Percentiles rank a stretch among this genome's conserved stretches.
These are phyloP conservation scores for Boulengeromyrus knoepffleri DNA, from an alignment of 2,113 vertebrate genomes.

Conservation along the genomic window DNA sequence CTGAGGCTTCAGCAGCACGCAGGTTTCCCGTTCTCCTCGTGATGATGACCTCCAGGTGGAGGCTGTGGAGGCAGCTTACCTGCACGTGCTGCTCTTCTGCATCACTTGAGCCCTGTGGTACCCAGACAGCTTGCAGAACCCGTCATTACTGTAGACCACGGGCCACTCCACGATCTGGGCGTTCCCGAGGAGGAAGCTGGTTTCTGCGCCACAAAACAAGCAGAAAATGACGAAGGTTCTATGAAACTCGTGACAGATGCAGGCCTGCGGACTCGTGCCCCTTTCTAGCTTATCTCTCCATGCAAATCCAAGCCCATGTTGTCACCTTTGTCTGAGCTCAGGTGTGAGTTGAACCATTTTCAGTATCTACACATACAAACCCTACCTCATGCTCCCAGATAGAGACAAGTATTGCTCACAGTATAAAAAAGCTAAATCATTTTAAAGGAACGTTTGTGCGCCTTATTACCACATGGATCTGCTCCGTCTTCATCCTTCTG, in stretches of 20 bases:
- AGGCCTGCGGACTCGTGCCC: background rate
- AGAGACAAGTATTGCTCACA: background rate
- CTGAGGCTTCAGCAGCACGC: background rate
- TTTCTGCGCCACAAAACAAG: slow-evolving; percentile 66
- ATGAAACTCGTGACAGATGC: background rate
- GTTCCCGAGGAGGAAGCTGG: slow-evolving; percentile 94
- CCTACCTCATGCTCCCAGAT: background rate
- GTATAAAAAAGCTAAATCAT: background rate
- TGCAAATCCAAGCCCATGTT: background rate
- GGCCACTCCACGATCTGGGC: slow-evolving; percentile 98
- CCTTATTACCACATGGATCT: background rate
- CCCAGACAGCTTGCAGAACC: slow-evolving; percentile 95
- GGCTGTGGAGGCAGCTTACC: slow-evolving; percentile 50
- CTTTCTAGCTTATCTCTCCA: background rate
- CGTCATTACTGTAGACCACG: slow-evolving; percentile 98
- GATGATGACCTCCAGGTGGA: background rate
- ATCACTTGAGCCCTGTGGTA: slow-evolving; percentile 96
- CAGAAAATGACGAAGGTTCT: background rate
- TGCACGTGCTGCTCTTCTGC: slow-evolving; percentile 98
- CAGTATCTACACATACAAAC: background rate
- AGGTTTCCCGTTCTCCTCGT: background rate
- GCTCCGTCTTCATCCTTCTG: background rate
- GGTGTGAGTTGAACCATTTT: background rate
- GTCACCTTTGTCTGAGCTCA: background rate
- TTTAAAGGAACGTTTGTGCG: background rate